phyloP scores from a whole-genome alignment of 2,797 vertebrate genomes.

The Molossus molossus region DNA sequence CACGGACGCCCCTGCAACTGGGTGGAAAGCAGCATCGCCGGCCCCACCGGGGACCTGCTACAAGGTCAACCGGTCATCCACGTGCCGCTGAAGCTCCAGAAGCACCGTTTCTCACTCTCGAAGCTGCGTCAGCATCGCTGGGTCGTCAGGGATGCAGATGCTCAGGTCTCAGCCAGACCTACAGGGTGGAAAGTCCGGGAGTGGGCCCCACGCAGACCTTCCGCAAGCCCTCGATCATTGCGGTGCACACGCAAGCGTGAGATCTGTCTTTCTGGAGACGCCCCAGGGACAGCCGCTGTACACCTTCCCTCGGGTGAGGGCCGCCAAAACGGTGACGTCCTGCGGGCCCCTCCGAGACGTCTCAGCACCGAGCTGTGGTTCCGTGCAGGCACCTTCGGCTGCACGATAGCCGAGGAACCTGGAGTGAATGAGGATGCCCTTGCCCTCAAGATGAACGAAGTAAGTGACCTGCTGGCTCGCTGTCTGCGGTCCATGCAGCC shows the following conservation, averaged over 20 bases:
- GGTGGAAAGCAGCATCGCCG: not conserved
- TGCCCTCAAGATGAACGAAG: not conserved
- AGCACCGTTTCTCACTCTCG: not conserved
- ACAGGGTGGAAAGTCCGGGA: not conserved
- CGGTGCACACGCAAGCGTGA: not conserved
- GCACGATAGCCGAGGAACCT: not conserved
- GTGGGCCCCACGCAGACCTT: not conserved
- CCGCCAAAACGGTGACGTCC: accelerated
- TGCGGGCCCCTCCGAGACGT: not conserved
- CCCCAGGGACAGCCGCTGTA: accelerated
- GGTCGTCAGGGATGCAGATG: not conserved
- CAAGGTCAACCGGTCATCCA: not conserved
- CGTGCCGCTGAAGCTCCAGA: accelerated
- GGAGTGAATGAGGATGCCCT: not conserved
- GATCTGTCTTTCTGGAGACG: accelerated
- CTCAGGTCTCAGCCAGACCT: not conserved
- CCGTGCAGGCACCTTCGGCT: not conserved
- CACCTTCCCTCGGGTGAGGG: accelerated
- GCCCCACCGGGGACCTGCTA: not conserved
- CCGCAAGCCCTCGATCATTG: not conserved
- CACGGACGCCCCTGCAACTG: accelerated
- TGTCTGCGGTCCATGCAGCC: accelerated
- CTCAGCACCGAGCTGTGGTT: not conserved
- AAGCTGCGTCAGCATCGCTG: too few relatives aligned
- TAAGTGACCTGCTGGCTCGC: not conserved